Evolutionary conservation across 2,888 invertebrate genomes (phyloP).

Genomic region (Boloria selene): DNA sequence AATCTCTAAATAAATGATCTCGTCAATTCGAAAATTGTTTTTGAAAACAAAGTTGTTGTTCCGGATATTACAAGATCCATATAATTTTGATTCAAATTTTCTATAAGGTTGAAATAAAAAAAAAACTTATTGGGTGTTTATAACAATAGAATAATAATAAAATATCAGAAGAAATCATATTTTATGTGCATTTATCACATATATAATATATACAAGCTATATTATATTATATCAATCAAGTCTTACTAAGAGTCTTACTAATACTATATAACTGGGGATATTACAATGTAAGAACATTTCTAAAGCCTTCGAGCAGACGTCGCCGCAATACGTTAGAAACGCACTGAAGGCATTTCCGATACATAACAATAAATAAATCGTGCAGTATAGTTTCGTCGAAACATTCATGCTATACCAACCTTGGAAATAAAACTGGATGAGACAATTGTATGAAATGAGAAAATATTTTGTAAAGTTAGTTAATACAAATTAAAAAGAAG

Average conservation of each 20-base stretch:
- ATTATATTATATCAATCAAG: neutral
- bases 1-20: too few relatives aligned
- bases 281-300: conserved; percentile 6
- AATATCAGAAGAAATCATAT: too few relatives aligned
- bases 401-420: conserved; percentile 20
- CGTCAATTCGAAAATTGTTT: too few relatives aligned
- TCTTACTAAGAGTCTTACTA: neutral
- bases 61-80: too few relatives aligned
- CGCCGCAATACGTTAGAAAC: conserved; percentile 54
- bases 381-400: conserved; percentile 17
- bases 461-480: neutral
- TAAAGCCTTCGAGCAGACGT: conserved; percentile 38
- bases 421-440: conserved; percentile 10
- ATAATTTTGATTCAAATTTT: too few relatives aligned
- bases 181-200: too few relatives aligned
- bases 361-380: conserved; percentile 63
- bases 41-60: too few relatives aligned
- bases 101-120: too few relatives aligned
- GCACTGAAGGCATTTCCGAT: conserved; percentile 63
- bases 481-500: neutral
- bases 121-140: too few relatives aligned
- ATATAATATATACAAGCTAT: too few relatives aligned
- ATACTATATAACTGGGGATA: conserved; percentile 9
- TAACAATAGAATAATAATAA: too few relatives aligned
- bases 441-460: neutral